Conservation (phyloP, 2,888 invertebrate species). For the Microchrysa polita region DNA sequence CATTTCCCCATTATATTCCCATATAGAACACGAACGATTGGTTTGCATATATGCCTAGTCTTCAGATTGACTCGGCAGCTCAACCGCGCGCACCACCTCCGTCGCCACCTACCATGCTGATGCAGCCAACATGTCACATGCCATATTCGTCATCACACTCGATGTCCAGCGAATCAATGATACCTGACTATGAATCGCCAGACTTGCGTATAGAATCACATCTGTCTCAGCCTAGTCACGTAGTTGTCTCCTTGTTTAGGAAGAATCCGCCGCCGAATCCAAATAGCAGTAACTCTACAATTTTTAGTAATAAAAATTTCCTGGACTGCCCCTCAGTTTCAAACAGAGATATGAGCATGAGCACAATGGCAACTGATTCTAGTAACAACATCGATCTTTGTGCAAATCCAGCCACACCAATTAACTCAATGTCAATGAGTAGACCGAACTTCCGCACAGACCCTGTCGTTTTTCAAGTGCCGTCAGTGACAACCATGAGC, state of each 20-base stretch:
- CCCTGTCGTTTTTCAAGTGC: constrained; percentile 11
- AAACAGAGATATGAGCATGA: constrained; percentile 14
- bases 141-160: constrained; percentile 21
- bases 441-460: constrained; percentile 27
- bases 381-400: constrained; percentile 7
- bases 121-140: constrained; percentile 25
- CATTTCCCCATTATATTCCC: too few relatives aligned
- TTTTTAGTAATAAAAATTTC: constrained; percentile 19
- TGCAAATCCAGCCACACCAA: constrained; percentile 1
- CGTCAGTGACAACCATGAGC: constrained; percentile 4
- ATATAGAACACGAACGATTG: constrained; percentile 30
- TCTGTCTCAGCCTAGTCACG: constrained; percentile 18
- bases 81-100: constrained; percentile 10
- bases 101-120: constrained; percentile 25
- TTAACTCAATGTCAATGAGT: constrained; percentile 20
- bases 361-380: neutral
- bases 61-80: constrained; percentile 26
- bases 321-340: neutral
- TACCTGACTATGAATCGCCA: constrained; percentile 27
- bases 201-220: constrained; percentile 14
- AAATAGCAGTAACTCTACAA: neutral
- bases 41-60: constrained; percentile 42
- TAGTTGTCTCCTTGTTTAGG: constrained; percentile 22
- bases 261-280: constrained; percentile 5
- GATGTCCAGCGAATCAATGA: neutral